Conservation (phyloP, 2,797 vertebrate species). For the Phrynocephalus guinanensis region DNA sequence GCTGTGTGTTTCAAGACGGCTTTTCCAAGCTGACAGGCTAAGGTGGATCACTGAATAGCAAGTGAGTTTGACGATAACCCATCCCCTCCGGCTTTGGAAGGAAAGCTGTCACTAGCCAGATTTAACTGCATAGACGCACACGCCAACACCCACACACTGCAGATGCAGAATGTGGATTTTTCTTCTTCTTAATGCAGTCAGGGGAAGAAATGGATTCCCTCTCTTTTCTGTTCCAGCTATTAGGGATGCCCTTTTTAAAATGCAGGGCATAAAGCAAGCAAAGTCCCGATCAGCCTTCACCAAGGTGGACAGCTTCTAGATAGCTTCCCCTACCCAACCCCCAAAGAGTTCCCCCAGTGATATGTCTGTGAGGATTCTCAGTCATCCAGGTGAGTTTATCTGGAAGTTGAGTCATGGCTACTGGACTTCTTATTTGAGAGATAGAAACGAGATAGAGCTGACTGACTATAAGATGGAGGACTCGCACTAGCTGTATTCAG, state of each 20-base stretch:
- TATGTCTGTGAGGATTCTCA: no score
- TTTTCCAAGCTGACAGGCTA: no score
- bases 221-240: background rate
- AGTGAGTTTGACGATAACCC: background rate
- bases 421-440: no score
- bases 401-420: no score
- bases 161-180: background rate
- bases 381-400: no score
- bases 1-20: no score
- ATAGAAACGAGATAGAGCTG: no score
- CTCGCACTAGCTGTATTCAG: background rate
- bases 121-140: background rate
- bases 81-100: background rate
- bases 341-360: background rate
- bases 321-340: no score
- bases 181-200: background rate
- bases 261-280: background rate
- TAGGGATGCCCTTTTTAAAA: no score
- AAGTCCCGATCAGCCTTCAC: background rate
- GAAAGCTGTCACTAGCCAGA: background rate
- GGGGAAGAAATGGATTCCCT: background rate
- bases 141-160: background rate
- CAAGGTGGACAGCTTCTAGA: no score
- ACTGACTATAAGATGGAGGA: no score
- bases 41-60: no score